These are phyloP conservation scores for Tipula vernalis DNA, from an alignment of 2,888 invertebrate genomes.

Conservation along the genomic window DNA sequence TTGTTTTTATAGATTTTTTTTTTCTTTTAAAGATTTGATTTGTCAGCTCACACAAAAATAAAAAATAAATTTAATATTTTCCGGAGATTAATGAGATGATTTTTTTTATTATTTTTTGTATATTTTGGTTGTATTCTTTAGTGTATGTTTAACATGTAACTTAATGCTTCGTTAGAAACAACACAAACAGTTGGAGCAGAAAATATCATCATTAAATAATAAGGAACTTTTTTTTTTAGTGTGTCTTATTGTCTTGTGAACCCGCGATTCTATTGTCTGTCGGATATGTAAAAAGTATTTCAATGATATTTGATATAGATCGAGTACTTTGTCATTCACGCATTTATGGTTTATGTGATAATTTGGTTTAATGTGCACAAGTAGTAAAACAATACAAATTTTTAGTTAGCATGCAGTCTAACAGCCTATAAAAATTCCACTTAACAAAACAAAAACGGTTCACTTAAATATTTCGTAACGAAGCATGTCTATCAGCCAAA, in stretches of 20 bases:
- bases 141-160: not conserved
- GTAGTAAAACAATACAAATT: not conserved
- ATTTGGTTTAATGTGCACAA: not conserved
- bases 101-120: not conserved
- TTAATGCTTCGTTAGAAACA: not conserved
- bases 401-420: not conserved
- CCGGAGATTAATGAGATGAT: not conserved
- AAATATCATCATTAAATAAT: not conserved
- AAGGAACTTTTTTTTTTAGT: not conserved
- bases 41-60: not conserved
- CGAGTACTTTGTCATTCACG: not conserved
- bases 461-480: not conserved
- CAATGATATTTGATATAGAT: not conserved
- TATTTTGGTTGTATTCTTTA: not conserved
- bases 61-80: not conserved
- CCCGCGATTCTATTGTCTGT: not conserved
- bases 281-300: not conserved
- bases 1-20: not conserved
- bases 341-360: not conserved
- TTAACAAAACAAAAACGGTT: not conserved
- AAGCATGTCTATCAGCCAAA: not conserved
- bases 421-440: not conserved
- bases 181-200: conserved; percentile 4
- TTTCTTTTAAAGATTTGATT: not conserved
- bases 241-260: not conserved